Base-by-base conservation (phyloP, 2,113 vertebrate species). In the Corynorhinus townsendii region DNA sequence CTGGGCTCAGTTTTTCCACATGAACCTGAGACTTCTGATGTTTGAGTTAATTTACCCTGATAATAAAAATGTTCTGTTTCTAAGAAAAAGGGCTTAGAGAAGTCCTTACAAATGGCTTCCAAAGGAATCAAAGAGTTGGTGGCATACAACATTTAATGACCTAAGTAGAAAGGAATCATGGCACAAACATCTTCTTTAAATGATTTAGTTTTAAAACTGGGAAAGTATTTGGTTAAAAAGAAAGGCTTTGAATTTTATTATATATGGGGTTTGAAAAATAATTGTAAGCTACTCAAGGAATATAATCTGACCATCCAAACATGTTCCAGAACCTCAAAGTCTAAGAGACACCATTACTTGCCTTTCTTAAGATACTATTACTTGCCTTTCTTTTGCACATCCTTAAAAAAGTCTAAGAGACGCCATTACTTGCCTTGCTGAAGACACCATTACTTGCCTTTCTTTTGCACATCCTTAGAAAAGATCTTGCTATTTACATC, bases 31-130 rank as follows among this genome's bases (percentile, higher is more conserved):
- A 97, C 47, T 89, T 95, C 40, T 26, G n/a, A 90, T 54, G 73
- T 79, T 81, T 45, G 91, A 54, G 30, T 86, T 90, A 87, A 86
- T 92, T 90, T 91, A 86, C 54, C 79, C 52, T 79, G 90, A 95
- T 88, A 89, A 87, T 87, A 95, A 93, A 92, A 95, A 80, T 20
- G 33, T 54, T 94, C 86, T 68, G 17, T 91, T 90, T 82, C 64
- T 91, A 95, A 90, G 68, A 73, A 66, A 79, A 77, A 72, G 4
- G 7, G 3, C 20, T 52, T 71, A 94, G 76, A 30, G 94, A 91
- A 87, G 40, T 47, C 38, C n/a, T 96, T 85, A n/a, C 28, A 24
- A 68, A 71, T 79, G 45, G 38, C 56, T 94, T 92, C 52, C 45
- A 83, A 49, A 38, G 26, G 11, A 38, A 35, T 35, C 35, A 10